Base-by-base conservation (phyloP, 2,888 invertebrate genomes). In the Chelonus formosanus region DNA sequence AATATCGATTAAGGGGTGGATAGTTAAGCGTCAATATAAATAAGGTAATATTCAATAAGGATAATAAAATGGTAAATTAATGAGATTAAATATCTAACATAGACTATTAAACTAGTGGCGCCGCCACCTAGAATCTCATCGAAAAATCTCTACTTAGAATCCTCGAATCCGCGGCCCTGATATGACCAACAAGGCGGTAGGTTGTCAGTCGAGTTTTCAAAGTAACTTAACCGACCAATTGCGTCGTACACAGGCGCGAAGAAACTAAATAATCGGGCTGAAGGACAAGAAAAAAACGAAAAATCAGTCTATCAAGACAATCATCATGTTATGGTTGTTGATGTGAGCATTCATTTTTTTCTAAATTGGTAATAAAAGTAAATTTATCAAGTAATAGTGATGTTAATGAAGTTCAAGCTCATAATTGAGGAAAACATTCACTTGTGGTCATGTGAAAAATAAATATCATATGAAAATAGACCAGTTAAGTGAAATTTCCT, bases 181-280 rank as follows among this genome's bases (percentile, higher is more conserved):
- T 65, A 65, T 59, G 58, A 65, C 65, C 40, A 65, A 53, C 40
- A 50, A 47, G 40, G 60, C 60, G 34, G 48, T 48, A 31, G 54
- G 31, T 65, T 60, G 64, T 64, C 65, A 60, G 65, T 65, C 35
- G 54, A 7, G 55, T 56, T 60, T 50, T 55, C 32, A 60, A 65
- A 34, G 55, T 53, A 50, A 52, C 44, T 45, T 45, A 54, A 53
- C 31, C 36, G 44, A 31, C 55, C 55, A 48, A 65, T 60, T 60
- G 59, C 60, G 65, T 65, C 55, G 54, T 48, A 53, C 63, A 36
- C 58, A 44, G 58, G 47, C 58, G 58, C 58, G 10, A 58, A 35
- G 40, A 35, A 35, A 45, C 47, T 40, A 54, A 44, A 59, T 59
- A 54, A 59, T 50, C n/a, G 34, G 31, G 34, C 8, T 52, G 8